Evolutionary conservation across 2,888 invertebrate species (phyloP).

Genomic region (Heliconius hortense): DNA sequence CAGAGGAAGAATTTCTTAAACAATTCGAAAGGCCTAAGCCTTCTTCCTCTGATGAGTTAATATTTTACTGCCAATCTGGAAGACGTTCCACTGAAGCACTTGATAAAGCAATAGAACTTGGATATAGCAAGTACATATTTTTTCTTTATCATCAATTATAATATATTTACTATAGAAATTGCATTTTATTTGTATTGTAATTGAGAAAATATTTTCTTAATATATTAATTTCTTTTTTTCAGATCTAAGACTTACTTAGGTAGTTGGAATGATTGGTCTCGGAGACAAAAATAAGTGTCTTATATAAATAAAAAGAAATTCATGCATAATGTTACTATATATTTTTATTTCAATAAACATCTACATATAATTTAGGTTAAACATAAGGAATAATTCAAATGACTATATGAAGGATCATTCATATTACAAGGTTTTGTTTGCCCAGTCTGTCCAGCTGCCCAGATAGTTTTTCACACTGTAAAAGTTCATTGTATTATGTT

Average conservation of each 20-base stretch:
- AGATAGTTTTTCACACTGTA: conserved; percentile 81
- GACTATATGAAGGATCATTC: background rate
- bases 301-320: background rate
- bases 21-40: conserved; percentile 67
- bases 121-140: conserved; percentile 65
- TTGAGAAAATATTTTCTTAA: conserved; percentile 14
- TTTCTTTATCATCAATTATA: background rate
- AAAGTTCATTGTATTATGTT: conserved; percentile 43
- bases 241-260: conserved; percentile 76
- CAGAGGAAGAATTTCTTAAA: conserved; percentile 66
- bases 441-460: conserved; percentile 84
- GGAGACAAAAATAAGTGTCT: conserved; percentile 47
- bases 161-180: background rate
- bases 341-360: conserved; percentile 4
- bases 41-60: conserved; percentile 63
- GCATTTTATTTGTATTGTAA: background rate
- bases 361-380: conserved; percentile 2
- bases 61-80: conserved; percentile 75
- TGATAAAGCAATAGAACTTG: conserved; percentile 69
- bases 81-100: conserved; percentile 65
- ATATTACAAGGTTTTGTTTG: conserved; percentile 53
- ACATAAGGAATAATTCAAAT: background rate
- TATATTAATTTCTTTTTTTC: conserved; percentile 47
- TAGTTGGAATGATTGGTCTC: conserved; percentile 77
- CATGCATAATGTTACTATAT: background rate